Percentiles rank a stretch among this genome's conserved stretches.
Evolutionary conservation across 2,113 vertebrate genomes (phyloP).

Genomic region (Phrynosoma platyrhinos): DNA sequence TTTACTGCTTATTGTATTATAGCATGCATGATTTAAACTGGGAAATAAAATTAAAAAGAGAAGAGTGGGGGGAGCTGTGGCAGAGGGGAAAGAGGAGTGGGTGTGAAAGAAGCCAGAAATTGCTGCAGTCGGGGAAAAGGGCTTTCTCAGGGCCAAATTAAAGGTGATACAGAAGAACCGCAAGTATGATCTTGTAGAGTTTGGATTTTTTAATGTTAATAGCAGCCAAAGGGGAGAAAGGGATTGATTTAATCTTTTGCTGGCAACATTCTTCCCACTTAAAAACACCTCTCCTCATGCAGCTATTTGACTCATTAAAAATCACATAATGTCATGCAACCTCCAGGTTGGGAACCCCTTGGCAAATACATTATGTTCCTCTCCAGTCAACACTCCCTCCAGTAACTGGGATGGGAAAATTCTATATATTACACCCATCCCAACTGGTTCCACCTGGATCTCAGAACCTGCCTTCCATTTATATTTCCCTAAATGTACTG

Average conservation of each 20-base stretch:
- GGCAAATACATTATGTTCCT: no score
- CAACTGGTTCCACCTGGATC: no score
- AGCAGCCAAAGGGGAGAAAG: not conserved
- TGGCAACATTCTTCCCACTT: not conserved
- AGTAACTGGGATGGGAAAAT: no score
- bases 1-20: conserved; percentile 91
- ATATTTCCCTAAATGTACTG: no score
- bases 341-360: not conserved
- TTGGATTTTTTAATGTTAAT: not conserved
- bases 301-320: not conserved
- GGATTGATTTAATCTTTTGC: not conserved
- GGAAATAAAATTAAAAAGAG: conserved; percentile 79
- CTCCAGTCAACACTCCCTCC: no score
- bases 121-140: conserved; percentile 45
- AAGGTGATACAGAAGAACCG: conserved; percentile 36
- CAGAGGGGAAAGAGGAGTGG: conserved; percentile 60
- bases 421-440: no score
- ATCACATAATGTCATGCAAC: not conserved
- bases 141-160: conserved; percentile 31
- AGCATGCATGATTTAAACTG: conserved; percentile 85
- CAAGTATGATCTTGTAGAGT: not conserved
- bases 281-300: not conserved
- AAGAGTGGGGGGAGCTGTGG: conserved; percentile 47
- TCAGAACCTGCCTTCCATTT: no score
- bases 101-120: conserved; percentile 61